Evolutionary conservation across 2,113 vertebrate species (phyloP), one percentile per base, ranked within the genome.

Genomic region (Pogonocichla stellata): DNA sequence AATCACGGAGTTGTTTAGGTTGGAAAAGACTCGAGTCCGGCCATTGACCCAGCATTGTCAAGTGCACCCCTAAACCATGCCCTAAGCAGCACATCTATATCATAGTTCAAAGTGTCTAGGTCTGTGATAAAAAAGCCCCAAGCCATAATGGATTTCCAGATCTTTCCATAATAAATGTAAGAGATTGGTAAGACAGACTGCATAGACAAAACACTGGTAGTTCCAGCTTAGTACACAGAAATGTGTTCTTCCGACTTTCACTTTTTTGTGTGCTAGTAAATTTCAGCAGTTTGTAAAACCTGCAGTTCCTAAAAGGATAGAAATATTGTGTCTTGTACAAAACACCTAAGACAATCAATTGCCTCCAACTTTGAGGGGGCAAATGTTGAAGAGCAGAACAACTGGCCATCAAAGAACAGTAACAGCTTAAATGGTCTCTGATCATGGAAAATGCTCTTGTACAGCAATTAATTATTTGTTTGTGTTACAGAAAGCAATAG

Each of bases 401-500:
- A 42, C 14, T 29, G 18, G 5, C 34, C 12, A 16, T 74, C 47
- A 18, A 28, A 79, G 65, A 51, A 0, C 18, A 81, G 19, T 31
- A 83, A 24, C 20, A 60, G 40, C 50, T 91, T 84, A 34, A 91
- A 61, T 66, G 42, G 8, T 78, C 67, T 54, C 47, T 42, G n/a
- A 18, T 69, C 3, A 1, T 40, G 11, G 43, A 33, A 54, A 47
- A 29, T 40, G 28, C 43, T 89, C 19, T 81, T 11, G 2, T 2
- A 3, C 36, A 64, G 47, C 33, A 34, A 9, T 61, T 82, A 75
- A 91, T 82, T 23, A 31, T 43, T 25, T 92, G 74, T 78, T 74
- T 85, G 91, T 84, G 92, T 98, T 93, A 85, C 97, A 99, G 99
- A 99, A 99, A 99, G 99, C 99, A 54, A 99, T 99, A 97, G 98